A percentile compares a stretch with the other conserved stretches of the same genome.
These are phyloP conservation scores for Nomada fucata DNA, from an alignment of 2,888 invertebrate species.

Conservation along the genomic window DNA sequence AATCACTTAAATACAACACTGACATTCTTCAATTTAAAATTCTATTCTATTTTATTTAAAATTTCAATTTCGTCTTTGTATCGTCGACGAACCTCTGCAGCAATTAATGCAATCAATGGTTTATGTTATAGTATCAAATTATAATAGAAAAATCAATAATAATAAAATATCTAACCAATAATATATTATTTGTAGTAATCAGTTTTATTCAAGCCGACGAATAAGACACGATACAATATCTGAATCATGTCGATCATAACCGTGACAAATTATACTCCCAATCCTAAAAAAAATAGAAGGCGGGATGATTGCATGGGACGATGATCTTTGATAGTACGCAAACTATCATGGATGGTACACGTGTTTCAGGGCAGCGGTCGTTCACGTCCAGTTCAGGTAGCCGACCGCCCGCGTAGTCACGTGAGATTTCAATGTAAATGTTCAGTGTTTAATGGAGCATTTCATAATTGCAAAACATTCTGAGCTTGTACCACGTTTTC, in stretches of 20 bases:
- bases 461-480: neutral
- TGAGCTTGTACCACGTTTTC: neutral
- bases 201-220: too few species aligned
- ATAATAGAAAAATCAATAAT: too few species aligned
- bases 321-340: constrained; percentile 72
- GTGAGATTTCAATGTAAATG: constrained; percentile 33
- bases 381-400: constrained; percentile 43
- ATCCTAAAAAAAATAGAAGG: constrained; percentile 22
- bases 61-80: too few species aligned
- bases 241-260: too few species aligned
- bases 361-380: constrained; percentile 55
- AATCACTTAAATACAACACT: neutral
- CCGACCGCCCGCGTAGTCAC: constrained; percentile 44
- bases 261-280: constrained; percentile 23
- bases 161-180: too few species aligned
- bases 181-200: too few species aligned
- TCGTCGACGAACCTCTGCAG: too few species aligned
- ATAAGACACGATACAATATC: too few species aligned
- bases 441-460: constrained; percentile 15
- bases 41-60: too few species aligned
- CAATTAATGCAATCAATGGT: too few species aligned
- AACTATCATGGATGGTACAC: constrained; percentile 73
- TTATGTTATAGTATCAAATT: too few species aligned
- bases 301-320: constrained; percentile 33
- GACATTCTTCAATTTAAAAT: neutral